Evolutionary conservation across 2,888 invertebrate genomes (phyloP).

Genomic region (Netelia melanura): DNA sequence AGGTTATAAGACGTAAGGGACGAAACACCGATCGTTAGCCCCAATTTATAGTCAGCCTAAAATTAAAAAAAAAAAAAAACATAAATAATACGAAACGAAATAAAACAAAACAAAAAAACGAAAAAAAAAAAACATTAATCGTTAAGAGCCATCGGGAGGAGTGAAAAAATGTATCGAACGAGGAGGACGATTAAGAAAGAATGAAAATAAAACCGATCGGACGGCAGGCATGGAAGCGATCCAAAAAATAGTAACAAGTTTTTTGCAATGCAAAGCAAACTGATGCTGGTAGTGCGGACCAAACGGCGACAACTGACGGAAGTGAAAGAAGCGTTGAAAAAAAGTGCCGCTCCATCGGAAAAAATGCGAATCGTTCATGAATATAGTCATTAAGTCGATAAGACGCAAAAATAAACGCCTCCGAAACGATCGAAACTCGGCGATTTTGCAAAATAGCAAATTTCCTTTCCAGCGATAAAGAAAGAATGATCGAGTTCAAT

Average conservation of each 20-base stretch:
- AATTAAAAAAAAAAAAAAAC: slow-evolving; percentile 10
- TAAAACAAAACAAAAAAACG: background rate
- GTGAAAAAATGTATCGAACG: slow-evolving; percentile 30
- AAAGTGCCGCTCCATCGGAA: slow-evolving; percentile 75
- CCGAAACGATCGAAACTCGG: slow-evolving; percentile 53
- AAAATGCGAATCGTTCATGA: slow-evolving; percentile 72
- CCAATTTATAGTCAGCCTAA: slow-evolving; percentile 60
- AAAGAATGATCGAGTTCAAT: background rate
- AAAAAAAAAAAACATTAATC: slow-evolving; percentile 34
- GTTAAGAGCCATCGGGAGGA: slow-evolving; percentile 43
- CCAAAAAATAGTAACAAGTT: slow-evolving; percentile 78
- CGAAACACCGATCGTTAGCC: slow-evolving; percentile 41
- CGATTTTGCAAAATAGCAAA: background rate
- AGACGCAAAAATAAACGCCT: slow-evolving; percentile 62
- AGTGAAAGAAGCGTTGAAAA: slow-evolving; percentile 70
- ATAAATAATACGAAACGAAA: slow-evolving; percentile 15
- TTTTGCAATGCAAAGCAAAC: slow-evolving; percentile 78
- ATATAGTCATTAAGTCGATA: slow-evolving; percentile 72
- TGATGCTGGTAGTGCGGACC: slow-evolving; percentile 84
- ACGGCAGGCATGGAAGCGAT: slow-evolving; percentile 82
- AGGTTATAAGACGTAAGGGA: slow-evolving; percentile 43
- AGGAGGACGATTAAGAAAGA: slow-evolving; percentile 48
- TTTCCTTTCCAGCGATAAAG: background rate
- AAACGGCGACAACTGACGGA: slow-evolving; percentile 82
- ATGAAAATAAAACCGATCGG: slow-evolving; percentile 79